Percentiles rank a stretch among this genome's conserved stretches.
Evolutionary conservation across 2,888 invertebrate genomes (phyloP).

Genomic region (Thera obeliscata): DNA sequence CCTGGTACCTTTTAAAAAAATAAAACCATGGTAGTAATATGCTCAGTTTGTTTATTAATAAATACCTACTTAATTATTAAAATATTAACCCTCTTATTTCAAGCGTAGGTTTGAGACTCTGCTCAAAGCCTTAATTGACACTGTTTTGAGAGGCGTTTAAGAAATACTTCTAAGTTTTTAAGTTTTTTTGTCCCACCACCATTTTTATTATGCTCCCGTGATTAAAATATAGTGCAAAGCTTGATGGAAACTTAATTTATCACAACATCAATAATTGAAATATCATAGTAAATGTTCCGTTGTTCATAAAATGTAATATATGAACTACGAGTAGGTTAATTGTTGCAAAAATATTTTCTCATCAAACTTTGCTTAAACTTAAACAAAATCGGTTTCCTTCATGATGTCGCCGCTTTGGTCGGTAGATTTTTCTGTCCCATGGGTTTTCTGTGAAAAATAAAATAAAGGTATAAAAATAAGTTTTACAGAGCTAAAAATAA

Average conservation of each 20-base stretch:
- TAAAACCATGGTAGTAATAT: too few relatives aligned
- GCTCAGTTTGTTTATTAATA: too few relatives aligned
- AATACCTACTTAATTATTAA: too few relatives aligned
- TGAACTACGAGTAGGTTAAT: not conserved
- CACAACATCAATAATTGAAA: not conserved
- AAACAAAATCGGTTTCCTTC: conserved; percentile 18
- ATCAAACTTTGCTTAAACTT: conserved; percentile 16
- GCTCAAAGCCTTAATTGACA: too few relatives aligned
- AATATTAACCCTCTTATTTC: too few relatives aligned
- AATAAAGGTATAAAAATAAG: not conserved
- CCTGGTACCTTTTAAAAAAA: too few relatives aligned
- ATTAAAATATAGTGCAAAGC: conserved; percentile 23
- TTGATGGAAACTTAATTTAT: conserved; percentile 1
- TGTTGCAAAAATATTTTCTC: not conserved
- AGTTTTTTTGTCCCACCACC: conserved; percentile 27
- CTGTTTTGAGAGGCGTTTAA: too few relatives aligned
- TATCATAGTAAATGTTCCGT: too few relatives aligned
- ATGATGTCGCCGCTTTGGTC: conserved; percentile 4
- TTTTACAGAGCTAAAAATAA: too few relatives aligned
- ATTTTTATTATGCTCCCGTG: conserved; percentile 31
- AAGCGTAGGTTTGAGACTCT: too few relatives aligned
- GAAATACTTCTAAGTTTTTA: not conserved
- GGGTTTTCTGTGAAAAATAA: conserved; percentile 3
- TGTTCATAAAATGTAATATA: too few relatives aligned
- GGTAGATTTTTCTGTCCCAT: not conserved